phyloP scores from a whole-genome alignment of 2,888 invertebrate genomes.

The Polyommatus icarus region DNA sequence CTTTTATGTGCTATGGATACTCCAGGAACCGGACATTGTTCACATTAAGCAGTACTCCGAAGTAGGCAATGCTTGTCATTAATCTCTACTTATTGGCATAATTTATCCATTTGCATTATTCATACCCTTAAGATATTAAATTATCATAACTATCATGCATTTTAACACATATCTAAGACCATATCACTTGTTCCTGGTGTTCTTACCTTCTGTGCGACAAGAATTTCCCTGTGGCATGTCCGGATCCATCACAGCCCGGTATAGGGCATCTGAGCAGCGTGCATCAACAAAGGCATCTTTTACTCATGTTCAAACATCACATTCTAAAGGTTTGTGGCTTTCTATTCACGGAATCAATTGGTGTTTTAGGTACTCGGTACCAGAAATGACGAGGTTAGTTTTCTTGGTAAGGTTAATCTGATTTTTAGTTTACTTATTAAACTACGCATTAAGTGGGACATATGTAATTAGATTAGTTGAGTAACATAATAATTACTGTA shows the following conservation, averaged over 20 bases:
- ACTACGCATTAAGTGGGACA: background rate
- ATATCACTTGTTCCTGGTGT: background rate
- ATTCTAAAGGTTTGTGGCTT: background rate
- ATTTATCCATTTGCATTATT: background rate
- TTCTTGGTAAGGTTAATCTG: no score
- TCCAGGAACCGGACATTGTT: no score
- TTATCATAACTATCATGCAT: background rate
- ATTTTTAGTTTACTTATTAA: no score
- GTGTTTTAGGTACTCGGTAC: no score
- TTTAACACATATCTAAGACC: background rate
- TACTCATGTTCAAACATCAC: conserved; percentile 9
- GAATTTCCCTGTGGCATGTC: conserved; percentile 99
- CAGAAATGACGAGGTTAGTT: no score
- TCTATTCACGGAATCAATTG: background rate
- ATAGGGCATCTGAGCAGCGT: conserved; percentile 92
- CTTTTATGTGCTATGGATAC: no score
- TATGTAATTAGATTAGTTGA: background rate
- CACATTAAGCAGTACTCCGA: no score
- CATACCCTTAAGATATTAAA: background rate
- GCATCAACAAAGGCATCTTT: conserved; percentile 68
- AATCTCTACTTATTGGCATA: background rate
- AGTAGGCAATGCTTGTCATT: no score
- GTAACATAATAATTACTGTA: no score
- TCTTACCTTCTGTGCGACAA: conserved; percentile 97
- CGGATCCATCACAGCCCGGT: conserved; percentile 98